A percentile compares a stretch with the other conserved stretches of the same genome.
These are phyloP conservation scores for Paradoxurus hermaphroditus DNA, from an alignment of 2,113 vertebrate species.

Conservation along the genomic window DNA sequence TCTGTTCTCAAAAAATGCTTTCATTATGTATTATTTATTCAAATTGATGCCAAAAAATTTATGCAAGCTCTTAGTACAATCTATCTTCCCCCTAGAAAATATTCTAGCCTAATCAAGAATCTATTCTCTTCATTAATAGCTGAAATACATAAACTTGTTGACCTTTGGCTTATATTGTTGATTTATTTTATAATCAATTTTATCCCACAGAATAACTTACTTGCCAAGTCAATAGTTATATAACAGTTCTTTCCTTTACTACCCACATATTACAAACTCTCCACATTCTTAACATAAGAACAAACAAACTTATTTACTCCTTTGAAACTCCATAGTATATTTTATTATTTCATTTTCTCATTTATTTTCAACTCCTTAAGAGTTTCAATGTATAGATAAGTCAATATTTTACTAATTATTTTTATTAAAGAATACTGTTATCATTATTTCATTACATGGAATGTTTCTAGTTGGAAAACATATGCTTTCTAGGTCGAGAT, in stretches of 20 bases:
- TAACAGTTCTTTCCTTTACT: background rate
- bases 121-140: background rate
- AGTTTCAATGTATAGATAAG: background rate
- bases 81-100: background rate
- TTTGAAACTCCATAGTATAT: background rate
- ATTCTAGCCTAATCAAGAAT: background rate
- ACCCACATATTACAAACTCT: background rate
- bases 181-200: slow-evolving; percentile 24
- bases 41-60: background rate
- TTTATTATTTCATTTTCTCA: slow-evolving; percentile 19
- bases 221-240: background rate
- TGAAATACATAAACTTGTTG: background rate
- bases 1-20: background rate
- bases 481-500: background rate
- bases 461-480: background rate
- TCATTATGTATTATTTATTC: slow-evolving; percentile 18
- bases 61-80: background rate
- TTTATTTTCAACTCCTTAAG: slow-evolving; percentile 7
- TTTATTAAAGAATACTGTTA: background rate
- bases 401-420: slow-evolving; percentile 4
- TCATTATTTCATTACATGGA: background rate
- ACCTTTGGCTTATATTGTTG: background rate
- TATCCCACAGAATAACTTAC: background rate
- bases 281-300: background rate
- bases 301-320: background rate